Evolutionary conservation across 2,797 vertebrate species (phyloP), one percentile per base, ranked within the genome.

Genomic region (Hybognathus amarus): DNA sequence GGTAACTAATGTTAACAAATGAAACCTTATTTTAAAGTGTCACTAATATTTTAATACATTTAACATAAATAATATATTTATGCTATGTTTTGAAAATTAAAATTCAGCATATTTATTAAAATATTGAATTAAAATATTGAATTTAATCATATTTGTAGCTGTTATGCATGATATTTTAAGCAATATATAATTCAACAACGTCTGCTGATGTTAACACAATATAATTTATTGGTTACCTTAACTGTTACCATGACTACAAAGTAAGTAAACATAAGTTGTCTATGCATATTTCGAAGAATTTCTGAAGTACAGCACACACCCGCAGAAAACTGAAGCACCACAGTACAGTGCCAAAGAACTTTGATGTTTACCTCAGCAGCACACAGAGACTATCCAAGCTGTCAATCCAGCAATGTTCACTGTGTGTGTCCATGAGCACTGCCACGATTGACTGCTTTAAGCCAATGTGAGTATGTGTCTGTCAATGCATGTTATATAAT

Each of bases 401-500:
- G 75, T 78, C 82, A 78, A 50, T 70, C 63, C 27, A 56, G 74
- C 73, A 38, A 50, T 83, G 70, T 69, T 63, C 52, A 59, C 82
- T 7, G 54, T 33, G 63, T 78, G 67, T 10, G 61, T 56, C 36
- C 24, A 63, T 50, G 50, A 56, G 20, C 47, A 47, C 50, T 22
- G 68, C 52, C 50, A 52, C 30, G 36, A 50, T 38, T 9, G 38
- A 67, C 22, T 30, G 63, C 40, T 77, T 64, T 82, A n/a, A 56
- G 22, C 69, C 70, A 66, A n/a, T 56, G n/a, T 4, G 47, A 45
- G 45, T 71, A 45, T 77, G 22, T 82, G 66, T 82, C 47, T 66
- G 87, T 87, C 88, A 87, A 54, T 22, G 27, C 85, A 82, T 87
- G 87, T 91, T 92, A 89, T 85, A 92, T 86, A 87, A 87, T 92